Base-by-base conservation (phyloP, 2,797 vertebrate genomes). In the Ctenochaetus hawaiiensis region DNA sequence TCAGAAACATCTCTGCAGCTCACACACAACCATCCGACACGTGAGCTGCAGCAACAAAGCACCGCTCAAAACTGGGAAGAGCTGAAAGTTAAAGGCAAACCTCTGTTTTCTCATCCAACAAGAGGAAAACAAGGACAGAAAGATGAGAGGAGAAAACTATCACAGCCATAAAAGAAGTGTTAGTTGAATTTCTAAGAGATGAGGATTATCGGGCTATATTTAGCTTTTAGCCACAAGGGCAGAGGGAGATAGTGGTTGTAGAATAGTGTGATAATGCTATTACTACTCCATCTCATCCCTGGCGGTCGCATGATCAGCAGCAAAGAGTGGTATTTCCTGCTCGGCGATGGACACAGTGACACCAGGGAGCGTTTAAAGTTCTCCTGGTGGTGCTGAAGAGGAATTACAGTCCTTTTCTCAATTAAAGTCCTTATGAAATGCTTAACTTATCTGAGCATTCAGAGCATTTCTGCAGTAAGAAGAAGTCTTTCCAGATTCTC, bases 261-360 rank as follows among this genome's bases (percentile, higher is more conserved):
- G 84, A 80, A 76, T 43, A 64, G 72, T 61, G 56, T 60, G 81
- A 85, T 91, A 91, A 91, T 91, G 74, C 74, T 83, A 86, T 93
- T 91, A 92, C 81, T 73, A 58, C 83, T 61, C 82, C 87, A 87
- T 91, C 87, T 91, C 87, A 91, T 91, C 84, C 67, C 79, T 65
- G 67, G 26, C 44, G 45, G 77, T 84, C 81, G 88, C 43, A 12
- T 78, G 87, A 91, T 37, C 84, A 54, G 62, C 75, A 73, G 63
- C 75, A 73, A 43, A 66, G 78, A 79, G 85, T 9, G 69, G 77
- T 62, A 82, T 89, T 89, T 87, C 83, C 81, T 90, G 75, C 83
- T 65, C 75, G 8, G 57, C 77, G 67, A 80, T 17, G 74, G 87
- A 57, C 67, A 80, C 23, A 8, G 52, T 34, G 76, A 85, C 68